These are phyloP conservation scores for Cercopithecus mona DNA, from an alignment of 2,113 vertebrate species.

Conservation along the genomic window DNA sequence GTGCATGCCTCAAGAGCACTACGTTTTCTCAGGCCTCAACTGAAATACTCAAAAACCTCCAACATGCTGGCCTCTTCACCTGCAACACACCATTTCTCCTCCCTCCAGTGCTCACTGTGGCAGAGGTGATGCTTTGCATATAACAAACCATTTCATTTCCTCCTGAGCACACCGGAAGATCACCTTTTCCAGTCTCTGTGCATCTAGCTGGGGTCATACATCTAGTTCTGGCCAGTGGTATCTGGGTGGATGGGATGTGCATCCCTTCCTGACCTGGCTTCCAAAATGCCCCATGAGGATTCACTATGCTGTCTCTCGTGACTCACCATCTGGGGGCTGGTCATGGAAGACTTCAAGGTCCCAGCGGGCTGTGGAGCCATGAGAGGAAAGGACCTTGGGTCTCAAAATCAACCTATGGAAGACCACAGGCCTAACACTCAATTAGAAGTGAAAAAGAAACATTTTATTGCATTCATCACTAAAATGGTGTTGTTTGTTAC, in stretches of 20 bases:
- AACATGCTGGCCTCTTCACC: too few relatives aligned
- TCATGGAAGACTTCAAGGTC: not conserved
- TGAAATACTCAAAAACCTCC: not conserved
- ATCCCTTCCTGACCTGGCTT: not conserved
- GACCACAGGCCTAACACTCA: not conserved
- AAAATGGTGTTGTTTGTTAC: not conserved
- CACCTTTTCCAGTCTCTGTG: not conserved
- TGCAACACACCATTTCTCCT: not conserved
- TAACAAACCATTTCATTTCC: not conserved
- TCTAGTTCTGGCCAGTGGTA: not conserved
- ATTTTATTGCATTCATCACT: not conserved
- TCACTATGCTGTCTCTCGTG: not conserved
- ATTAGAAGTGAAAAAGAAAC: not conserved
- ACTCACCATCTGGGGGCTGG: not conserved
- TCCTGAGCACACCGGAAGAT: not conserved
- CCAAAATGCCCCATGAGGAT: not conserved
- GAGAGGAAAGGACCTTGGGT: not conserved
- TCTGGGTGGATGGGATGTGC: not conserved
- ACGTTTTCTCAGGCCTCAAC: not conserved
- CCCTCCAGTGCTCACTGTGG: not conserved
- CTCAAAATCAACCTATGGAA: not conserved
- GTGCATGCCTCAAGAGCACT: not conserved
- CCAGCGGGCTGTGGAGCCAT: too few relatives aligned
- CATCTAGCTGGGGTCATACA: not conserved
- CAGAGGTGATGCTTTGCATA: not conserved